Percentiles rank a stretch among this genome's conserved stretches.
Conservation (phyloP, 2,797 vertebrate genomes). For the Sparus aurata region DNA sequence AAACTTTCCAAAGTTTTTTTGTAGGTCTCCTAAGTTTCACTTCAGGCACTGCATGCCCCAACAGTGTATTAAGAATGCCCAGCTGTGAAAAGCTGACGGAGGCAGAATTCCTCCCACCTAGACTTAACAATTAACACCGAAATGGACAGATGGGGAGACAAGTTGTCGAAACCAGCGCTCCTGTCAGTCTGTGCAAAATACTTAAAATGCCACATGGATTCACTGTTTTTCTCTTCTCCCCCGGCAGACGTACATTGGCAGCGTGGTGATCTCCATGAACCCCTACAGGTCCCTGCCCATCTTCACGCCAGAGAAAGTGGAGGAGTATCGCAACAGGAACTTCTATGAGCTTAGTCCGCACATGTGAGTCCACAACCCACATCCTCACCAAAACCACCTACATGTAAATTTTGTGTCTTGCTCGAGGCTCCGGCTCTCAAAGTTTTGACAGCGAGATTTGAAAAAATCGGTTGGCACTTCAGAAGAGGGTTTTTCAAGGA, state of each 20-base stretch:
- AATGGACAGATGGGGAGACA: not conserved
- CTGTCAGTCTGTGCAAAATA: not conserved
- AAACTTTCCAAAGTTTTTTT: slow-evolving; percentile 41
- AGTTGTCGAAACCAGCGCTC: not conserved
- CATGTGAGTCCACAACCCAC: slow-evolving; percentile 91
- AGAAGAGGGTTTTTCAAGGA: not conserved
- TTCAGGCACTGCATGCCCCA: slow-evolving; percentile 63
- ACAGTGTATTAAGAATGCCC: slow-evolving; percentile 63
- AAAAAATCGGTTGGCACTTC: slow-evolving; percentile 1
- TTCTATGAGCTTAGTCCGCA: slow-evolving; percentile 99
- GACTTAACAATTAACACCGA: not conserved
- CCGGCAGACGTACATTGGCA: slow-evolving; percentile 96
- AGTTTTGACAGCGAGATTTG: slow-evolving; percentile 22
- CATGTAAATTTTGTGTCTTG: not conserved
- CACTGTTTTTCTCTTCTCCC: slow-evolving; percentile 8
- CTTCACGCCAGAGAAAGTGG: slow-evolving; percentile 97
- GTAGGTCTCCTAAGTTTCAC: slow-evolving; percentile 43
- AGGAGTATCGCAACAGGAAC: slow-evolving; percentile 99
- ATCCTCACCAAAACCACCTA: not conserved
- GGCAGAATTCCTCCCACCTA: slow-evolving; percentile 42
- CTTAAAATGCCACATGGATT: not conserved
- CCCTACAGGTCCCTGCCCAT: slow-evolving; percentile 95
- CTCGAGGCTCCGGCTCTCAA: not conserved
- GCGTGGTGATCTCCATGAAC: slow-evolving; percentile 98
- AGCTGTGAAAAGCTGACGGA: slow-evolving; percentile 55